phyloP scores from a whole-genome alignment of 2,113 vertebrate species.

The Menidia beryllina region DNA sequence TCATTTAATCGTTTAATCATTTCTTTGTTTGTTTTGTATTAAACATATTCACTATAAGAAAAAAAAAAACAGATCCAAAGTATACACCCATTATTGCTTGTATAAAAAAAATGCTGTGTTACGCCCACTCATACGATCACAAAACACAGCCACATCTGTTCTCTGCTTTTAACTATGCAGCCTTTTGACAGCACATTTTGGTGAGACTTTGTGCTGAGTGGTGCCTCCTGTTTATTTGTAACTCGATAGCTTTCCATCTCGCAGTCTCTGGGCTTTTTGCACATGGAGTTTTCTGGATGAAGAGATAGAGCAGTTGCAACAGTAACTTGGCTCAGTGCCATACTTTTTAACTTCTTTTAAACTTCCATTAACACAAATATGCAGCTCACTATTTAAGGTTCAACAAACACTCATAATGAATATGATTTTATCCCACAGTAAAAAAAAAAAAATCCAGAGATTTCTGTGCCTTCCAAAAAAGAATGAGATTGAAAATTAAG shows the following conservation, averaged over 20 bases:
- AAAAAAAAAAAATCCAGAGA: conserved; percentile 27
- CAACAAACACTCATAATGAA: conserved; percentile 56
- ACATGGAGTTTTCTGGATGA: conserved; percentile 50
- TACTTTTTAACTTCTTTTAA: conserved; percentile 42
- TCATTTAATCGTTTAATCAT: no score
- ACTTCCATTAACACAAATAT: conserved; percentile 9
- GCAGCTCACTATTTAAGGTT: conserved; percentile 36
- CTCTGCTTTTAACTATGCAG: conserved; percentile 24
- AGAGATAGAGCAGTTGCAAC: conserved; percentile 50
- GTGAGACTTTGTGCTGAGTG: conserved; percentile 64
- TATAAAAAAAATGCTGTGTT: no score
- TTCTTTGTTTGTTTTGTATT: no score
- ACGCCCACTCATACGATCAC: not conserved
- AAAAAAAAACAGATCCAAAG: no score
- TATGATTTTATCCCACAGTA: conserved; percentile 51
- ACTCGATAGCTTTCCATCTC: conserved; percentile 30
- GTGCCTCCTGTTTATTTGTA: conserved; percentile 67
- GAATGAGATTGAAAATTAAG: conserved; percentile 44
- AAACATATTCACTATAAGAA: no score
- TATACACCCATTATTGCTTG: no score
- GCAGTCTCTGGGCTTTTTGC: conserved; percentile 51
- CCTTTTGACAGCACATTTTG: conserved; percentile 21
- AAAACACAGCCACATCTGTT: conserved; percentile 6
- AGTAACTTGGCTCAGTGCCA: conserved; percentile 65
- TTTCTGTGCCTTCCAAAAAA: conserved; percentile 41